Base-by-base conservation (phyloP, 2,113 vertebrate species). In the Synchiropus splendidus region DNA sequence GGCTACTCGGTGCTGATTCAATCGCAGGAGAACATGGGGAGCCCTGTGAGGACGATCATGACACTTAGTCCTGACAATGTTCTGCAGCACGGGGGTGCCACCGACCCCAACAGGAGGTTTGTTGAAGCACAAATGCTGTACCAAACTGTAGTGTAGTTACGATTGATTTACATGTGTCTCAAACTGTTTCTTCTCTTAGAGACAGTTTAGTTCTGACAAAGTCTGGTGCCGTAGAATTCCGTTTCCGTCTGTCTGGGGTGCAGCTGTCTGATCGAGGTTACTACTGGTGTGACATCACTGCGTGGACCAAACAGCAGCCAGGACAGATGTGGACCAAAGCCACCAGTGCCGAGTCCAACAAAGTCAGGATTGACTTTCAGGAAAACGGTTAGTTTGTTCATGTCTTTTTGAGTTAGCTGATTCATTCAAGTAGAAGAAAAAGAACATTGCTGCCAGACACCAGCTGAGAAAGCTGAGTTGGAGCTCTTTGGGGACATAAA, bases 201-300 rank as follows among this genome's bases (percentile, higher is more conserved):
- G 92, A 94, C 0, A 86, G 82, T 0, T 82, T 94, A 6, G 88
- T 94, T 14, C 75, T 98, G 61, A 86, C 89, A 47, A 98, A 97
- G 61, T 90, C 88, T 0, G 85, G 90, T 16, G 83, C 87, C 6
- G 70, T 83, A 0, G 90, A 92, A 61, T 98, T 94, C 54, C 86
- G 85, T 45, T 98, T 97, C 48, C 85, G 91, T 10, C 85, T 97
- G 67, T 88, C 87, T 0, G 88, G 89, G 16, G 90, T 89, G 1
- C 92, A 96, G 83, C 51, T 90, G 54, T 88, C 89, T 0, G 92
- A 98, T 9, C 74, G 87, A 0, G 94, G 92, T 9, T 82, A 80
- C 2, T 98, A 98, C 74, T 94, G 86, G 77, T 98, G 94, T 9
- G 39, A 88, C 12, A 83, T 97, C 48, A 88, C 89, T 0, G 90